Conservation (phyloP, 2,888 invertebrate genomes). For the Eubasilissa splendida region DNA sequence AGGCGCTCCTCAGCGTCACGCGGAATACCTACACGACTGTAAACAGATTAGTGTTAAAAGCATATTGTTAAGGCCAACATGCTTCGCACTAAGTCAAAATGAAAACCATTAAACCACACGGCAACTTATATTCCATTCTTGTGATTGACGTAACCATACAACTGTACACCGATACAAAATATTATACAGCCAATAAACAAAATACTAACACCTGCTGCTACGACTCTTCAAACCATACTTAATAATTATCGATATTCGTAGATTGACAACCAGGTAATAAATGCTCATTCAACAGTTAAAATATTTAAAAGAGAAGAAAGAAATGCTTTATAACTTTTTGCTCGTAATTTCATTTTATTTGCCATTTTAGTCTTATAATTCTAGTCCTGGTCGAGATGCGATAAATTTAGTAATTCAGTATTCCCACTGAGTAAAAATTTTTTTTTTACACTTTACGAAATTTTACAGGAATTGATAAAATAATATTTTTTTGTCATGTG, state of each 20-base stretch:
- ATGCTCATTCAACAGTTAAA: no score
- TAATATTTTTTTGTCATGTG: no score
- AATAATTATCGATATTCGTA: no score
- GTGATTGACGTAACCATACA: conserved; percentile 3
- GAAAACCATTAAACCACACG: background rate
- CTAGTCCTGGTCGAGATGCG: background rate
- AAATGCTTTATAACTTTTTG: background rate
- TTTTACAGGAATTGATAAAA: no score
- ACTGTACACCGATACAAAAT: background rate
- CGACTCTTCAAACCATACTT: background rate
- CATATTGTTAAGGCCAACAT: background rate
- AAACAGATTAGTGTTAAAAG: background rate
- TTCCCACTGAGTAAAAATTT: no score
- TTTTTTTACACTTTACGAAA: no score
- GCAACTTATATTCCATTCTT: background rate
- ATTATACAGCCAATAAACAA: conserved; percentile 1
- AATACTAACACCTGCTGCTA: conserved; percentile 7
- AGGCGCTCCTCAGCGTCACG: no score
- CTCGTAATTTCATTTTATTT: background rate
- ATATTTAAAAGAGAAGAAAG: no score
- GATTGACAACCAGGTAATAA: no score
- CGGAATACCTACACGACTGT: no score
- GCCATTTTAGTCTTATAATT: background rate
- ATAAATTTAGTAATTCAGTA: background rate
- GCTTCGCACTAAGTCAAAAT: background rate